Evolutionary conservation across 1,140 invertebrate genomes (phyloP), one percentile per base, ranked within the genome.

Genomic region (Meloidogyne chitwoodi): DNA sequence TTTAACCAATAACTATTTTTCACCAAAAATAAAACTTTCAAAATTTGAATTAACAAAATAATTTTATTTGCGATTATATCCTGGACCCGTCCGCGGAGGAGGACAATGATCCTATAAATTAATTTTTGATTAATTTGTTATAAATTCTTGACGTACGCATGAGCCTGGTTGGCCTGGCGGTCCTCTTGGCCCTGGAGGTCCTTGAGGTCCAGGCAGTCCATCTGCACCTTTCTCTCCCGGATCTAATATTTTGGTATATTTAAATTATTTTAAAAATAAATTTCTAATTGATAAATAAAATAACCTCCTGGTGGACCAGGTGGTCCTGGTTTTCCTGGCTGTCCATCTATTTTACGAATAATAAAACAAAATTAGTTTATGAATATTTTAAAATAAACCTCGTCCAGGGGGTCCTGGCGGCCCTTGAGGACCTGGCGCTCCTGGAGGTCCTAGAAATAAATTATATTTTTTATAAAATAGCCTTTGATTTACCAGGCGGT

Each of bases 21-120:
- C n/a, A n/a, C n/a, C n/a, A 31, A 31, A 31, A 31, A 31, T 31
- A 31, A 6, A 31, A 31, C 6, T 31, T 31, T n/a, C n/a, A n/a
- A 31, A 6, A 6, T 31, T 31, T 31, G 6, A 31, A 31, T 31
- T 31, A 31, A 31, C 29, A 31, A 31, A 31, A 31, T 3, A 31
- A 31, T 3, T 38, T 10, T 38, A 26, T 34, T 22, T 63, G 16
- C n/a, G 14, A 48, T 56, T 75, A 74, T 85, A 85, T 38, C 83
- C 83, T 26, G 83, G 83, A 34, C 84, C 85, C 16, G 83, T 87
- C 63, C 84, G 70, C 14, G 84, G 84, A n/a, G 84, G 81, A 44
- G 84, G 83, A 68, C 84, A 86, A 71, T 86, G 84, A 75, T 87
- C 84, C 71, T 73, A 34, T 27, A 73, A 26, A 31, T 27, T 38